Evolutionary conservation across 2,888 invertebrate genomes (phyloP).

Genomic region (Nymphalis c-album): DNA sequence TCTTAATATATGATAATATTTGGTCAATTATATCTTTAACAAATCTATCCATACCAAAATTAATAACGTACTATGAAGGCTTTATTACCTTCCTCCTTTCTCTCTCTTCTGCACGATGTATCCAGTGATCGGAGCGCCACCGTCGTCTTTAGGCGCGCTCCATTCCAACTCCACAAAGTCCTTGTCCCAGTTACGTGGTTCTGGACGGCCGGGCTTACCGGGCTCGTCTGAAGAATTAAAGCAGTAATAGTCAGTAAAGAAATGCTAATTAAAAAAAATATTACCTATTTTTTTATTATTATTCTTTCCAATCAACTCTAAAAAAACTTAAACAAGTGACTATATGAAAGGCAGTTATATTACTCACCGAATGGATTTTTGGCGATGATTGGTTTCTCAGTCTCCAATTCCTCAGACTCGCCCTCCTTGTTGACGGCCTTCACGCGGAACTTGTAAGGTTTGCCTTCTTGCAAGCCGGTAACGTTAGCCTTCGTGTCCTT

Average conservation of each 20-base stretch:
- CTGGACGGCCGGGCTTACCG: slow-evolving; percentile 94
- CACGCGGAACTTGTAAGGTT: slow-evolving; percentile 99
- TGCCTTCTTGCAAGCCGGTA: slow-evolving; percentile 93
- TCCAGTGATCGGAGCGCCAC: slow-evolving; percentile 98
- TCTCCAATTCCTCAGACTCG: slow-evolving; percentile 97
- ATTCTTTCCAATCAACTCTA: too few relatives aligned
- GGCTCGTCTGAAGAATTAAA: slow-evolving; percentile 86
- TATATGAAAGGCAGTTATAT: too few relatives aligned
- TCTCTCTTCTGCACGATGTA: slow-evolving; percentile 97
- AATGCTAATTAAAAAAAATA: too few relatives aligned
- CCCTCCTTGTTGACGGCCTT: slow-evolving; percentile 99
- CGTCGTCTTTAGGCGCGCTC: slow-evolving; percentile 94
- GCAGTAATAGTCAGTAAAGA: too few relatives aligned
- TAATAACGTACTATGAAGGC: too few relatives aligned
- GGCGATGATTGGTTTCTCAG: slow-evolving; percentile 95
- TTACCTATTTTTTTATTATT: too few relatives aligned
- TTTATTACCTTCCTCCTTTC: slow-evolving; percentile 85
- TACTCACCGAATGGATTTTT: slow-evolving; percentile 97
- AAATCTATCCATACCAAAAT: too few relatives aligned
- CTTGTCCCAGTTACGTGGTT: slow-evolving; percentile 96
- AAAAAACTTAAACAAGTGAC: too few relatives aligned
- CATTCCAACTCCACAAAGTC: slow-evolving; percentile 97
- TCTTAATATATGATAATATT: too few relatives aligned
- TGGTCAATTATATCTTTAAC: too few relatives aligned
- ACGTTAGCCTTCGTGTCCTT: slow-evolving; percentile 91